phyloP scores from a whole-genome alignment of 2,888 invertebrate genomes.

The Drosophila antonietae region DNA sequence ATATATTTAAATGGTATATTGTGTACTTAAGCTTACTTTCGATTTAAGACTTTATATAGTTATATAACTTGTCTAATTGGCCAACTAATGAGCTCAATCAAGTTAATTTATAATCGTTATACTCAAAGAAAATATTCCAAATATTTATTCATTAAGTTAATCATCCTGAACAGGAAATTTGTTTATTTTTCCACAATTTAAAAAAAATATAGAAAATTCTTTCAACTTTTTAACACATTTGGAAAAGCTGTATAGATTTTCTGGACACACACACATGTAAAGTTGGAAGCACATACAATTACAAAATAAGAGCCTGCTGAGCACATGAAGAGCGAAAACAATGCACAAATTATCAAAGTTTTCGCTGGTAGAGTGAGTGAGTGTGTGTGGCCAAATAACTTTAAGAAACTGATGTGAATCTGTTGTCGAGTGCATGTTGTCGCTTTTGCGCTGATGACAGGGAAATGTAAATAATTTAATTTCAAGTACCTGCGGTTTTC shows the following conservation, averaged over 20 bases:
- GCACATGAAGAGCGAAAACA: slow-evolving; percentile 33
- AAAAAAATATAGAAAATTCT: background rate
- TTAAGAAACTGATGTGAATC: slow-evolving; percentile 6
- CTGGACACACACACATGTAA: background rate
- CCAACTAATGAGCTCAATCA: too few relatives aligned
- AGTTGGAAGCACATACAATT: background rate
- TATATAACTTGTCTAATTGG: too few relatives aligned
- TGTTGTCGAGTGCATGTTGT: slow-evolving; percentile 23
- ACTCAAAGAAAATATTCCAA: too few relatives aligned
- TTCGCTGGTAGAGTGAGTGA: background rate
- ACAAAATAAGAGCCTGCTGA: slow-evolving; percentile 16
- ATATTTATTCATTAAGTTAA: too few relatives aligned
- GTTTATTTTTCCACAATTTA: too few relatives aligned
- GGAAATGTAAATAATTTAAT: slow-evolving; percentile 72
- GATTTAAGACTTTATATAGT: background rate
- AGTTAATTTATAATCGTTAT: too few relatives aligned
- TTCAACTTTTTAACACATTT: background rate
- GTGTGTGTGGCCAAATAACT: too few relatives aligned
- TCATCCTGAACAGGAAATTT: too few relatives aligned
- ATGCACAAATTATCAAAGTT: slow-evolving; percentile 56
- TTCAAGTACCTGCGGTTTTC: slow-evolving; percentile 67
- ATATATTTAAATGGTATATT: background rate
- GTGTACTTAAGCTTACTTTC: background rate
- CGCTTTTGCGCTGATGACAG: slow-evolving; percentile 39
- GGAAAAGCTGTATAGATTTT: background rate